A percentile compares a stretch with the other conserved stretches of the same genome.
Conservation (phyloP, 2,888 invertebrate genomes). For the Cheilosia vernalis region DNA sequence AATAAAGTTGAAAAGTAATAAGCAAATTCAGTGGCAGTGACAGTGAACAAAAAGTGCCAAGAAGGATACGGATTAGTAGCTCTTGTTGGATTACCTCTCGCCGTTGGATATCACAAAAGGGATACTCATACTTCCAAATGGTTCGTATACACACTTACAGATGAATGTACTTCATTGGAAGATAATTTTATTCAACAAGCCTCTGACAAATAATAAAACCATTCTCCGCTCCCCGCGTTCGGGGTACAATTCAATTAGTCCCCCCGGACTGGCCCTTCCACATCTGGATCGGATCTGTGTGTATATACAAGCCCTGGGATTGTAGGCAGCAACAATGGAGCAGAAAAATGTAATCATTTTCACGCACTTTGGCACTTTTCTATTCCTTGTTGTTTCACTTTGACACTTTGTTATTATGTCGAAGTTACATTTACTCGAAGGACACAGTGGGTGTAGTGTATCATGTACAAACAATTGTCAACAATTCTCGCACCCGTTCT, state of each 20-base stretch:
- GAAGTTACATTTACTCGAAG: slow-evolving; percentile 49
- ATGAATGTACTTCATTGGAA: slow-evolving; percentile 32
- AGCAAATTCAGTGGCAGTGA: slow-evolving; percentile 41
- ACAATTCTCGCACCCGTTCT: slow-evolving; percentile 6
- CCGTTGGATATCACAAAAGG: slow-evolving; percentile 62
- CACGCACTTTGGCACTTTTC: slow-evolving; percentile 48
- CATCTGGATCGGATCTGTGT: background rate
- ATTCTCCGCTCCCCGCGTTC: slow-evolving; percentile 9
- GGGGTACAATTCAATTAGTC: slow-evolving; percentile 63
- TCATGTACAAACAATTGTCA: slow-evolving; percentile 50
- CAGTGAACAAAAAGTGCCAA: slow-evolving; percentile 54
- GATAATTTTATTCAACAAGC: slow-evolving; percentile 65
- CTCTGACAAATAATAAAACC: slow-evolving; percentile 40
- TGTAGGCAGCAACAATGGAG: background rate
- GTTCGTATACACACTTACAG: slow-evolving; percentile 39
- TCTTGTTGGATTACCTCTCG: slow-evolving; percentile 64
- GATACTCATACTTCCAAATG: slow-evolving; percentile 67
- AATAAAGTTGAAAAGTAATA: slow-evolving; percentile 10
- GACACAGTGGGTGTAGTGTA: slow-evolving; percentile 9
- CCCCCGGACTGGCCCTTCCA: slow-evolving; percentile 26
- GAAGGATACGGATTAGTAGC: slow-evolving; percentile 67
- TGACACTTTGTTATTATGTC: slow-evolving; percentile 70
- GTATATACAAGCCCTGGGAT: background rate
- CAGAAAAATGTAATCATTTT: slow-evolving; percentile 60
- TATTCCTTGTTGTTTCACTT: slow-evolving; percentile 61